These are phyloP conservation scores for Vireo griseus DNA, from an alignment of 2,797 vertebrate species.

Conservation along the genomic window DNA sequence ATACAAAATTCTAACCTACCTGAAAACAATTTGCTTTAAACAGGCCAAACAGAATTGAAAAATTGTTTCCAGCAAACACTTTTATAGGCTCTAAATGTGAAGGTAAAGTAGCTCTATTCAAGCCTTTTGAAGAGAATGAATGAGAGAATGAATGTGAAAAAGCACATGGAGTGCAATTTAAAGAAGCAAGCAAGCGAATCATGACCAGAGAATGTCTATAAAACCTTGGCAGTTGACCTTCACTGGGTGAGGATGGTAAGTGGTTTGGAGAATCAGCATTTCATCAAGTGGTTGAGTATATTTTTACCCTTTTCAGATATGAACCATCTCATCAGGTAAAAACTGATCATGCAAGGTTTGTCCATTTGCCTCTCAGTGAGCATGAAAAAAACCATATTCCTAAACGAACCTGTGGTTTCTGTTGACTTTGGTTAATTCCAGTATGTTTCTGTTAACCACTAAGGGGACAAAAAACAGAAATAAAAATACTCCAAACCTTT, in stretches of 20 bases:
- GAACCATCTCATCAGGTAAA: constrained; percentile 35
- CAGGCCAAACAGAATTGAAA: background rate
- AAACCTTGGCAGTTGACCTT: constrained; percentile 67
- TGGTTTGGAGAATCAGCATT: constrained; percentile 39
- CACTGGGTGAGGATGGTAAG: constrained; percentile 38
- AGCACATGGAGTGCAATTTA: background rate
- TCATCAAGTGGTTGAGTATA: constrained; percentile 33
- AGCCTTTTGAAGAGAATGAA: constrained; percentile 4
- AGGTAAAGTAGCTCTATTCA: background rate
- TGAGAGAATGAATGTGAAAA: background rate
- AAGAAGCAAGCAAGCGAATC: constrained; percentile 7
- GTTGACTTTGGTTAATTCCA: constrained; percentile 25
- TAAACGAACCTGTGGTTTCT: constrained; percentile 21
- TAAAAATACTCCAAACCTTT: constrained; percentile 22
- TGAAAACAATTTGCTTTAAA: constrained; percentile 1
- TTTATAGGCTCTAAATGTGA: background rate
- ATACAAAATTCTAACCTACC: background rate
- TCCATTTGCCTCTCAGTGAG: constrained; percentile 22
- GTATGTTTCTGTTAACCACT: background rate
- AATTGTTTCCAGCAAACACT: background rate
- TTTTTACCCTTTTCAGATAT: constrained; percentile 32
- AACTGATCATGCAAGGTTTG: constrained; percentile 14
- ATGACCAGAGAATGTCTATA: constrained; percentile 11
- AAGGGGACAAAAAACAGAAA: constrained; percentile 1
- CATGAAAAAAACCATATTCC: constrained; percentile 30